Evolutionary conservation across 2,888 invertebrate genomes (phyloP), one percentile per base, ranked within the genome.

Genomic region (Gisinianus flammeolus): DNA sequence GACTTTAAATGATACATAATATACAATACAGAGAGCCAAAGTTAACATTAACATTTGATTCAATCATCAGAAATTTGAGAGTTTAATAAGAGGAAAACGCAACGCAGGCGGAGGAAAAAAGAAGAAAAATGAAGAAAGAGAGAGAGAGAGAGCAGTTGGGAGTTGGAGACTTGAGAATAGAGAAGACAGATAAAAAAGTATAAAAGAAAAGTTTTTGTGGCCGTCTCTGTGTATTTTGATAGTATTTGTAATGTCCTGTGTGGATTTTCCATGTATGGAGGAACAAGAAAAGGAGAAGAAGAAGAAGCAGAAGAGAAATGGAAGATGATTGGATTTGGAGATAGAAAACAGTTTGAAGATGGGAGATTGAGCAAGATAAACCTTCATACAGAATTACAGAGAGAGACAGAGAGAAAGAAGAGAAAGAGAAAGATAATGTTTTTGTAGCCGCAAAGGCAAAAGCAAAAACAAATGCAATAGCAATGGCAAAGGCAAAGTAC

Each of bases 11-110:
- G 44, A 44, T 16, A 44, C 2, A 19, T 44, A 35, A 5, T 35
- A 12, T 12, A 35, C 35, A 35, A 12, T 44, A 12, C 35, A 35
- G 6, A 44, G 16, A 44, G 2, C 6, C 44, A 44, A 12, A 44
- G n/a, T 44, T 19, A 44, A 44, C 12, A 19, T 44, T 44, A 2
- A 44, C 44, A 44, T 44, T 44, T 44, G 2, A 44, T 44, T 44
- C 44, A 1, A 44, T 62, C 62, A 62, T 10, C 12, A 62, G 62
- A 62, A 62, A 62, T 62, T 62, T 62, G 62, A 62, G 62, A 24
- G 22, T 62, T 62, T 62, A 62, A 62, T 62, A 62, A 62, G 10
- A 62, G n/a, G n/a, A n/a, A 35, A 58, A 58, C 19, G n/a, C 62
- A 62, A 62, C 10, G 24, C 12, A 22, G n/a, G n/a, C 16, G 22